Percentiles rank a stretch among this genome's conserved stretches.
Evolutionary conservation across 2,113 vertebrate genomes (phyloP).

Genomic region (Psilopsiagon aurifrons): DNA sequence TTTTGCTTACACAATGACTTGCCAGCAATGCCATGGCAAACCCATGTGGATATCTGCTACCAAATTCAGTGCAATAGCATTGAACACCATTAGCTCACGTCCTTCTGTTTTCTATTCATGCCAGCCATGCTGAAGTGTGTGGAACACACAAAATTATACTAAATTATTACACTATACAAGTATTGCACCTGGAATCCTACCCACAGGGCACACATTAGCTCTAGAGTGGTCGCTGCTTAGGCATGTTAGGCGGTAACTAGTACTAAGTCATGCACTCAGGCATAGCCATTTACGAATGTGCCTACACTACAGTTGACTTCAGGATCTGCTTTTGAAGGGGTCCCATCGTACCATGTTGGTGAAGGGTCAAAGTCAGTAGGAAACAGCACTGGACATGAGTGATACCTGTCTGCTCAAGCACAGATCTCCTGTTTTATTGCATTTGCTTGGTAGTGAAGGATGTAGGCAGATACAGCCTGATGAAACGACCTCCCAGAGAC

Average conservation of each 20-base stretch:
- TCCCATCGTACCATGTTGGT: fast-evolving
- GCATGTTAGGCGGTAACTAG: not conserved
- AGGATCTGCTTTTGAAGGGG: not conserved
- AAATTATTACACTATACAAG: not conserved
- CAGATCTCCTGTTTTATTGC: not conserved
- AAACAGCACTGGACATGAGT: not conserved
- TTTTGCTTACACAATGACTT: not conserved
- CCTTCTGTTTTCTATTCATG: not conserved
- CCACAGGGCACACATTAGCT: not conserved
- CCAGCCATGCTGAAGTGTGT: not conserved
- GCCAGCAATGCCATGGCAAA: not conserved
- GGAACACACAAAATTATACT: not conserved
- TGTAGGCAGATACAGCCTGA: not conserved
- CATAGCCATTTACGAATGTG: not conserved
- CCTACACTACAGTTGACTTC: not conserved
- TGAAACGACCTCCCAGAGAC: not conserved
- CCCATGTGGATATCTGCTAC: not conserved
- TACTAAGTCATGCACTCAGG: not conserved
- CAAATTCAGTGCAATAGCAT: not conserved
- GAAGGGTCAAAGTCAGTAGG: not conserved
- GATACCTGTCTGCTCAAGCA: not conserved
- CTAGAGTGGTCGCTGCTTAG: not conserved
- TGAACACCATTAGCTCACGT: not conserved
- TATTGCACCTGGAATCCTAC: not conserved
- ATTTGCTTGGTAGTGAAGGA: not conserved